A percentile compares a stretch with the other conserved stretches of the same genome.
Conservation (phyloP, 1,140 invertebrate species). For the Lysiphlebus fabarum region DNA sequence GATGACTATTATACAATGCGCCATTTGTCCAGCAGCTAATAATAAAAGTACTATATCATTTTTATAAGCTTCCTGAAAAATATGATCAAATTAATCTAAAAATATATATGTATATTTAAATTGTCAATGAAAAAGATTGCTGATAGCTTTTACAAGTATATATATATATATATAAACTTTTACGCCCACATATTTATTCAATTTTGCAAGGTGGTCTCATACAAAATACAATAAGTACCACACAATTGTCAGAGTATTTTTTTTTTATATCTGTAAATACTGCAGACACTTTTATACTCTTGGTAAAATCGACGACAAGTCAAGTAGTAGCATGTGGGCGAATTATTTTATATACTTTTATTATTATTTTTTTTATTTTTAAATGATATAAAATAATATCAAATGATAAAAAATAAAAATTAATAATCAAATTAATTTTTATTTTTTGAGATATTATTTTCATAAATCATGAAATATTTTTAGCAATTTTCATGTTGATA, state of each 20-base stretch:
- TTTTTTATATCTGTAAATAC: conserved; percentile 28
- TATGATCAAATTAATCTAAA: too few species aligned
- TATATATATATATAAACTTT: conserved; percentile 24
- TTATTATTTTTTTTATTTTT: not conserved
- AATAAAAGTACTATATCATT: too few species aligned
- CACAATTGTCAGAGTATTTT: conserved; percentile 37
- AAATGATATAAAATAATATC: too few species aligned
- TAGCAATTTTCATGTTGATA: too few species aligned
- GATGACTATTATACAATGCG: too few species aligned
- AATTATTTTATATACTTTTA: not conserved
- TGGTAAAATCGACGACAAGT: conserved; percentile 43
- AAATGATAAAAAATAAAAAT: too few species aligned
- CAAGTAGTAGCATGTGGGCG: conserved; percentile 28
- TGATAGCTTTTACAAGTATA: conserved; percentile 44
- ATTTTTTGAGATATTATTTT: too few species aligned
- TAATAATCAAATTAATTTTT: too few species aligned
- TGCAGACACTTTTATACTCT: conserved; percentile 50
- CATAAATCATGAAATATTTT: too few species aligned
- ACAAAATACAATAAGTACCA: conserved; percentile 43
- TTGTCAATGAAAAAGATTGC: conserved; percentile 5
- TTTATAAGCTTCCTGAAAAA: too few species aligned
- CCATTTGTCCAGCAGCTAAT: too few species aligned
- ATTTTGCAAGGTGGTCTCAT: conserved; percentile 13
- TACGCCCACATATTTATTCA: conserved; percentile 30
- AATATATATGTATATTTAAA: not conserved